Base-by-base conservation (phyloP, 2,113 vertebrate genomes). In the Macroglossus sobrinus region DNA sequence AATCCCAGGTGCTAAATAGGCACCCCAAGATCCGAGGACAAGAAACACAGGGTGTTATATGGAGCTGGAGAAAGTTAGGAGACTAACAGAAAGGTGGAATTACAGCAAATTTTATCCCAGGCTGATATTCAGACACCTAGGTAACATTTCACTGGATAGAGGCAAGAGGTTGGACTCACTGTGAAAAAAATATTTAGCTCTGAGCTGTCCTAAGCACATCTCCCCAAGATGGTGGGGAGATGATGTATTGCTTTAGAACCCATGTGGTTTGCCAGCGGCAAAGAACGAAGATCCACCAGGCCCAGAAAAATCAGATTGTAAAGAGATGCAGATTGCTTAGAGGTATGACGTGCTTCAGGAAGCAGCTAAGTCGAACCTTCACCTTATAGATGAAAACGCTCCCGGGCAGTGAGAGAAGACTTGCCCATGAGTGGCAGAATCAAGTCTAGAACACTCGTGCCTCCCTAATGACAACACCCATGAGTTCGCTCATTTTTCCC, bases 221-320 rank as follows among this genome's bases (percentile, higher is more conserved):
- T 80, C 19, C 69, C 26, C n/a, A n/a, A n/a, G 38, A 45, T 11
- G 53, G 64, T 3, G 5, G 22, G 26, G 5, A 71, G 5, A 64
- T 38, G 38, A 68, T 19, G 1, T 7, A 59, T 19, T 12, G 5
- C 3, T 11, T 76, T 38, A 82, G 18, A 85, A 55, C 0, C 28
- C n/a, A 35, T 0, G 1, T 15, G 35, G 15, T 30, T 50, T 30
- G 18, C 50, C n/a, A 74, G 16, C 1, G 3, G 28, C 19, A 66
- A 69, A 95, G 38, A 76, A 89, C 14, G n/a, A 57, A 13, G n/a
- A 80, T 64, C 69, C 53, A 12, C 28, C 5, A 3, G 22, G 18
- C 55, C 47, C 33, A 28, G 18, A 87, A 91, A 63, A 84, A 22
- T 45, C 40, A 45, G 22, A 3, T 22, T 69, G 16, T 14, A 57